These are phyloP conservation scores for Aphelinus certus DNA, from an alignment of 1,140 invertebrate genomes.

Conservation along the genomic window DNA sequence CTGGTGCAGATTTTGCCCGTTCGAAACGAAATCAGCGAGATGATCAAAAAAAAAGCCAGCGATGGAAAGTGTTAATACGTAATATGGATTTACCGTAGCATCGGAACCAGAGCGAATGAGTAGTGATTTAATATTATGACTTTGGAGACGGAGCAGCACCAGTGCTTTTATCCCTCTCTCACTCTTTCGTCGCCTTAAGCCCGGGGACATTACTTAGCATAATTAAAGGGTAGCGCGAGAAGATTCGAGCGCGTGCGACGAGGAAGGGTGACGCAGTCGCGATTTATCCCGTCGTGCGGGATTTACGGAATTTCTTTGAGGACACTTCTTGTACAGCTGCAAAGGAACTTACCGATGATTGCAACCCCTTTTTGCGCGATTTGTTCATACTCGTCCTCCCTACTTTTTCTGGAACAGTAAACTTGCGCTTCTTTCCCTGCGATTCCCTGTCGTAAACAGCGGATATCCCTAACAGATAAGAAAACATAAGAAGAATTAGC, in stretches of 20 bases:
- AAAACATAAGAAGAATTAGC: no score
- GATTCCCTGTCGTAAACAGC: no score
- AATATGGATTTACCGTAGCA: no score
- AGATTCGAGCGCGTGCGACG: background rate
- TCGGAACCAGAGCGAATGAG: conserved; percentile 26
- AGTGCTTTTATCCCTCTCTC: background rate
- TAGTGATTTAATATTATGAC: conserved; percentile 68
- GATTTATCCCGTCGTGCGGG: conserved; percentile 25
- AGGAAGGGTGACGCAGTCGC: background rate
- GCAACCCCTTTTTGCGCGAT: background rate
- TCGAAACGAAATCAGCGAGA: no score
- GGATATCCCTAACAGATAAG: no score
- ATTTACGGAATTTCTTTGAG: conserved; percentile 28
- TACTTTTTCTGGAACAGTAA: background rate
- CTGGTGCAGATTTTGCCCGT: no score
- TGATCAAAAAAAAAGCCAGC: no score
- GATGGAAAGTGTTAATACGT: no score
- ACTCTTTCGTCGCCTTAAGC: background rate
- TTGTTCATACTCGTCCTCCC: background rate
- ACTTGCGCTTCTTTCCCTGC: no score
- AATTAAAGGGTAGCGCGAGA: conserved; percentile 60
- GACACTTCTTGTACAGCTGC: background rate
- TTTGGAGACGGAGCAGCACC: conserved; percentile 42
- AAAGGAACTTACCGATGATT: conserved; percentile 9
- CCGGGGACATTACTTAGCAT: conserved; percentile 63